Percentiles rank a stretch among this genome's conserved stretches.
Evolutionary conservation across 2,797 vertebrate genomes (phyloP).

Genomic region (Rhincodon typus): DNA sequence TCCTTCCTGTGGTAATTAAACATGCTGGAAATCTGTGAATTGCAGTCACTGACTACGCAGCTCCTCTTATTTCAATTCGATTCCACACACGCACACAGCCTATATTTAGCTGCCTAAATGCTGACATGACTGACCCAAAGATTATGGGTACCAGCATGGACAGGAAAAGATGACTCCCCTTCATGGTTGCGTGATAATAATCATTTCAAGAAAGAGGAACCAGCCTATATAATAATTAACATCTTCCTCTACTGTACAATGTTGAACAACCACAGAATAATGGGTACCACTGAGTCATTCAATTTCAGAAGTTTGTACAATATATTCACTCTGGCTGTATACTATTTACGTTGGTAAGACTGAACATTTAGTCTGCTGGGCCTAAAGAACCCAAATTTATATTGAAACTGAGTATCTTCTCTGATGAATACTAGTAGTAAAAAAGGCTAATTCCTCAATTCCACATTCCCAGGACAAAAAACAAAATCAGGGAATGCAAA

Average conservation of each 20-base stretch:
- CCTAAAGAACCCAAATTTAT: not conserved
- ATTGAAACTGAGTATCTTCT: not conserved
- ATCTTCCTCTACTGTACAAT: not conserved
- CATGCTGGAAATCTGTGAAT: constrained; percentile 13
- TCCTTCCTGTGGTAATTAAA: constrained; percentile 35
- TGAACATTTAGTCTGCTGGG: not conserved
- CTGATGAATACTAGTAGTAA: not conserved
- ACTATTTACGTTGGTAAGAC: not conserved
- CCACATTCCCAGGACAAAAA: not conserved
- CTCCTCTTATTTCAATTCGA: not conserved
- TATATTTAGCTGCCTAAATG: constrained; percentile 32
- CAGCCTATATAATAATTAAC: not conserved
- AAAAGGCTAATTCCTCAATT: not conserved
- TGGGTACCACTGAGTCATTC: not conserved
- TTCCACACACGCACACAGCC: constrained; percentile 15
- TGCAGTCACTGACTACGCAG: constrained; percentile 17
- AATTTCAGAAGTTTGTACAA: not conserved
- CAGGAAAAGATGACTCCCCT: constrained; percentile 23
- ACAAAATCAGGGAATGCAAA: not conserved
- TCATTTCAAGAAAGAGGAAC: not conserved
- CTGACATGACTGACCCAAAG: not conserved
- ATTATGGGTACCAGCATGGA: not conserved
- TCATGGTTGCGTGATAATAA: not conserved
- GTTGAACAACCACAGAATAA: not conserved
- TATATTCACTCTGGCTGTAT: not conserved